Base-by-base conservation (phyloP, 1,140 invertebrate genomes). In the Sipha flava region DNA sequence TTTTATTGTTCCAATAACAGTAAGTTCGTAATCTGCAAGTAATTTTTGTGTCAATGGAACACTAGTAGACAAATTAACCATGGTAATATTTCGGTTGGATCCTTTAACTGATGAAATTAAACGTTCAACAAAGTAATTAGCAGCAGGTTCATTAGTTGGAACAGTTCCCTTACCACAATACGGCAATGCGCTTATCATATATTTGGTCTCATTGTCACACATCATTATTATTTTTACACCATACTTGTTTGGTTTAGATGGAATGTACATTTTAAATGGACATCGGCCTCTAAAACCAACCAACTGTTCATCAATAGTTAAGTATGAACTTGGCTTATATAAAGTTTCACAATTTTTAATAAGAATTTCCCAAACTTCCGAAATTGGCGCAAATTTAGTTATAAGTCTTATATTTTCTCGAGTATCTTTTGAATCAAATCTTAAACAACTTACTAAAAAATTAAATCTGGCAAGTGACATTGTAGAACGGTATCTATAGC, bases 1-100 rank as follows among this genome's bases (percentile, higher is more conserved):
- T 83, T 85, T 75, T n/a, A 88, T 79, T 14, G 54, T 57, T 29
- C 59, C 34, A 37, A 64, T 34, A 37, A 64, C 31, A 37, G 29
- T 64, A 37, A 64, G 59, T 64, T 64, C 37, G 16, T 57, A 57
- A 57, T 57, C 54, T 57, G 26, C 29, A 14, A 57, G 26, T 57
- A 29, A 14, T 57, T 40, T 68, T 68, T 68, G 34, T n/a, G 34
- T 40, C 9, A 68, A 14, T 26, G 64, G 40, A 40, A 68, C 40
- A 68, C 40, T 68, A 40, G 81, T 82, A 79, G 85, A 84, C 83
- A 83, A 85, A 81, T 85, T 86, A 80, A 86, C 85, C 43, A 84
- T 83, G 1, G 83, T 85, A 0, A 85, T 81, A 45, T 84, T 85
- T 29, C 83, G 82, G 47, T 83, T 81, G 18, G 82, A 66, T 81